phyloP scores from a whole-genome alignment of 1,140 invertebrate species.

The Agrilus planipennis region DNA sequence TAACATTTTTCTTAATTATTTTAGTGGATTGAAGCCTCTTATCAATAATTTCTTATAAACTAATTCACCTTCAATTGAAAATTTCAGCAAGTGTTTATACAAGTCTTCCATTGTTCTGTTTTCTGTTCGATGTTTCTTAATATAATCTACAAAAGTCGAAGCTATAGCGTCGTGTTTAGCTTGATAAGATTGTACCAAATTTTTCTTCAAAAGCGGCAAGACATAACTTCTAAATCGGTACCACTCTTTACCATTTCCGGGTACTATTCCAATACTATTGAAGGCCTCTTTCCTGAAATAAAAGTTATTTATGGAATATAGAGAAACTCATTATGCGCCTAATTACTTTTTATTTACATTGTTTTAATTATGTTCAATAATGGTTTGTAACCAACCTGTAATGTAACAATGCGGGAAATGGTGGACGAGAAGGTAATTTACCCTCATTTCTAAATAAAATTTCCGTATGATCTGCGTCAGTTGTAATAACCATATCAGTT shows the following conservation, averaged over 20 bases:
- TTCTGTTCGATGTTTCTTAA: conserved; percentile 17
- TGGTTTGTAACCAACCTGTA: too few species aligned
- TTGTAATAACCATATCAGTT: conserved; percentile 26
- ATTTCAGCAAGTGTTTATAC: conserved; percentile 27
- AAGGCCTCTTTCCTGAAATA: conserved; percentile 25
- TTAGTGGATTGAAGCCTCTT: background rate
- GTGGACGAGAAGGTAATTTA: conserved; percentile 23
- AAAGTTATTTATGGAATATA: too few species aligned
- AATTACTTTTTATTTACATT: too few species aligned
- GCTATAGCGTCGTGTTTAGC: conserved; percentile 24
- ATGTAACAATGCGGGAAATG: conserved; percentile 29
- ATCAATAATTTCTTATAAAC: conserved; percentile 3
- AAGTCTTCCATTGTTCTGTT: conserved; percentile 22
- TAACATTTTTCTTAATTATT: conserved; percentile 4
- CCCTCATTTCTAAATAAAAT: conserved; percentile 32
- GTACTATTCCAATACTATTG: conserved; percentile 30
- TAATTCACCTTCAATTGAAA: conserved; percentile 30
- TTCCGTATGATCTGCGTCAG: conserved; percentile 27
- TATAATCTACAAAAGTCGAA: conserved; percentile 24
- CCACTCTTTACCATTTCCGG: conserved; percentile 33
- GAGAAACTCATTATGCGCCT: too few species aligned
- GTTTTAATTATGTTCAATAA: too few species aligned
- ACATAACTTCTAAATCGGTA: conserved; percentile 28
- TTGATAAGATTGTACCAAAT: conserved; percentile 20
- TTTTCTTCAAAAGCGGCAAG: conserved; percentile 23